Evolutionary conservation across 2,797 vertebrate species (phyloP), one percentile per base, ranked within the genome.

Genomic region (Xenops minutus): DNA sequence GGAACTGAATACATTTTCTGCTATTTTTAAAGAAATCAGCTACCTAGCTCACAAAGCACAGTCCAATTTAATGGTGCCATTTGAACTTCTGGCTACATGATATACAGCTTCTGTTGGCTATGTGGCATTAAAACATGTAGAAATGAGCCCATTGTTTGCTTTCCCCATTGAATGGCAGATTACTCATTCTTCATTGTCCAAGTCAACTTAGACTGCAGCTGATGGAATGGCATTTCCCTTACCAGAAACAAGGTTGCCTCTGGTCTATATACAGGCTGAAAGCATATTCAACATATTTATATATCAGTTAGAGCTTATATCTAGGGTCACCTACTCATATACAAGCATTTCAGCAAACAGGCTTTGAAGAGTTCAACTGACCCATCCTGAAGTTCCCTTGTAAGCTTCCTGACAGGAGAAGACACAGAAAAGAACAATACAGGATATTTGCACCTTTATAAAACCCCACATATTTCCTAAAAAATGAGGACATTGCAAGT

Each of bases 1-100:
- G 52, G 27, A 82, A 87, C 1, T 49, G 29, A 88, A 89, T 61
- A 56, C 0, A 32, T 81, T 78, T 86, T 66, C 39, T 74, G 39
- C 5, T 77, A 37, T 84, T 92, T 89, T 69, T 37, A 27, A 86
- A 71, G 79, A 85, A 84, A 88, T 69, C 59, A 69, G 46, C 32
- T 44, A 54, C 56, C 8, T 41, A 56, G 11, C 11, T 63, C 72
- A 84, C 39, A 76, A 84, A 88, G 51, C 34, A 66, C 26, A 62
- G 59, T 16, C n/a, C 4, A 0, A 62, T 68, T 64, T 67, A 86
- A 75, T 52, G 27, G 26, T 73, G 58, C 39, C 34, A 55, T 56
- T 93, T 54, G 58, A 29, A 88, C 14, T 17, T 77, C 41, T 91
- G 69, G 32, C 19, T 41, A 44, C 30, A 48, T 13, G 18, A 66